Conservation (phyloP, 2,113 vertebrate genomes). For the Odobenus rosmarus region DNA sequence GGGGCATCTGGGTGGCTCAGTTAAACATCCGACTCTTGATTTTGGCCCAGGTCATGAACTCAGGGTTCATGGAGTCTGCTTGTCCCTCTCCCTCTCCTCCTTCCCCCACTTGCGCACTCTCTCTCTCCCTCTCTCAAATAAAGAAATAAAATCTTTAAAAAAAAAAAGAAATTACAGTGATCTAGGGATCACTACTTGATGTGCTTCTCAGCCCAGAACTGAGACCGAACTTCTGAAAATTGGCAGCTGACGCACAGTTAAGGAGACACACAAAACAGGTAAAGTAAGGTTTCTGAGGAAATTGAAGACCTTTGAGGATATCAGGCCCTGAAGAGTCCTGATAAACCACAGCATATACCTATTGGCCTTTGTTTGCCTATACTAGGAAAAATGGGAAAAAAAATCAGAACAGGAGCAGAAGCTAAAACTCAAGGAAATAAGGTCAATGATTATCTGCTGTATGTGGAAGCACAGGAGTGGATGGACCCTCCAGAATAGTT, state of each 20-base stretch:
- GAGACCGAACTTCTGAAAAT: background rate
- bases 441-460: background rate
- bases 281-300: background rate
- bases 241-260: background rate
- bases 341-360: background rate
- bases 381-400: background rate
- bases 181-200: background rate
- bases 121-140: background rate
- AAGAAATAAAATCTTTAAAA: background rate
- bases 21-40: background rate
- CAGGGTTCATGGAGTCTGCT: background rate
- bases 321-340: background rate
- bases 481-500: rapidly evolving
- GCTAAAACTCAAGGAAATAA: background rate
- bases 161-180: background rate
- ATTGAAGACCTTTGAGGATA: background rate
- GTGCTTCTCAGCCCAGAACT: background rate
- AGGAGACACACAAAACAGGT: background rate
- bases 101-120: background rate
- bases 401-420: background rate
- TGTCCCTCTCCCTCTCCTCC: background rate
- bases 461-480: too few species aligned
- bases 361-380: background rate
- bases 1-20: background rate
- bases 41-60: background rate